Evolutionary conservation across 2,888 invertebrate genomes (phyloP).

Genomic region (Xanthostigma xanthostigma): DNA sequence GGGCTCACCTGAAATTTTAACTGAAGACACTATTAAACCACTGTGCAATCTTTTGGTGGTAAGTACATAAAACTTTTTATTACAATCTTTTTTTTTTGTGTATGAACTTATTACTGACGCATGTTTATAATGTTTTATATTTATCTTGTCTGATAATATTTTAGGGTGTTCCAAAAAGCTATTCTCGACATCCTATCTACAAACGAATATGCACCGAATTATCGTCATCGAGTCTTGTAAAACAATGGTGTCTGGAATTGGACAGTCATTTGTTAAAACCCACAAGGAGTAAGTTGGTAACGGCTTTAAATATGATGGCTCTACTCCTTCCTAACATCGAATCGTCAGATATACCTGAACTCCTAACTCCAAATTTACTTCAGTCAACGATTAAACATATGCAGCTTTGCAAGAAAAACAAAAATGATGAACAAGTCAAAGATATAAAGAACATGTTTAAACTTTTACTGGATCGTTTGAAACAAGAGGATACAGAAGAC

Average conservation of each 20-base stretch:
- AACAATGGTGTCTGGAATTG: slow-evolving; percentile 39
- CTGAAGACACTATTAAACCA: slow-evolving; percentile 37
- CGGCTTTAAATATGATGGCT: slow-evolving; percentile 23
- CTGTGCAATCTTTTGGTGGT: slow-evolving; percentile 48
- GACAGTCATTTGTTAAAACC: slow-evolving; percentile 34
- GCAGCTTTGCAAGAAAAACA: slow-evolving; percentile 25
- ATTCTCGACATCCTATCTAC: slow-evolving; percentile 48
- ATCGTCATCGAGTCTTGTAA: slow-evolving; percentile 33
- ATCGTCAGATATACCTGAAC: slow-evolving; percentile 36
- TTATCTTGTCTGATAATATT: slow-evolving; percentile 17
- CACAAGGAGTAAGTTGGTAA: slow-evolving; percentile 41
- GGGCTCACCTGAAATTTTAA: slow-evolving; percentile 38
- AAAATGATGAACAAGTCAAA: slow-evolving; percentile 39
- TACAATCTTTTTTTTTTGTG: slow-evolving; percentile 14
- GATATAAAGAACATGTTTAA: slow-evolving; percentile 40
- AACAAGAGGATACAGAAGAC: slow-evolving; percentile 31
- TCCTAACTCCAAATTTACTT: slow-evolving; percentile 49
- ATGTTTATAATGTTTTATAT: slow-evolving; percentile 3
- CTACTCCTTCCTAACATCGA: slow-evolving; percentile 24
- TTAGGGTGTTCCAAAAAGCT: slow-evolving; percentile 41
- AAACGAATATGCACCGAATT: slow-evolving; percentile 40
- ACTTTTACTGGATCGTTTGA: slow-evolving; percentile 33
- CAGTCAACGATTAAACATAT: slow-evolving; percentile 31
- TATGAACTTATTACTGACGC: slow-evolving; percentile 7
- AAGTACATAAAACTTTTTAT: slow-evolving; percentile 18